Evolutionary conservation across 2,113 vertebrate species (phyloP).

Genomic region (Neofelis nebulosa): DNA sequence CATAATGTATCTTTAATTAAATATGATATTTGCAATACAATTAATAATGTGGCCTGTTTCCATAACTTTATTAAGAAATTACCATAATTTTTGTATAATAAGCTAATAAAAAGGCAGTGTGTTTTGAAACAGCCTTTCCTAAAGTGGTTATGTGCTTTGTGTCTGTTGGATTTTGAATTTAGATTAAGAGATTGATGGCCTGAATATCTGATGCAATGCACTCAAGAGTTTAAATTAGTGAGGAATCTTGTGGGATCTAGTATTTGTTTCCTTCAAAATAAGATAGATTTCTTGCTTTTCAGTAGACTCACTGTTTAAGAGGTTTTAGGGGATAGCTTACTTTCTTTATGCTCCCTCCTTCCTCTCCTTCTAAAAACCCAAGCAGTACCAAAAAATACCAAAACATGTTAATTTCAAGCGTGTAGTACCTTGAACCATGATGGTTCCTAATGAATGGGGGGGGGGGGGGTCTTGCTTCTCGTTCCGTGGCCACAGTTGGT

Average conservation of each 20-base stretch:
- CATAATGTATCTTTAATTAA: slow-evolving; percentile 78
- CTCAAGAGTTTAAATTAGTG: background rate
- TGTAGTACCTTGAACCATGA: background rate
- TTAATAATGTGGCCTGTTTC: slow-evolving; percentile 75
- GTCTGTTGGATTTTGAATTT: slow-evolving; percentile 61
- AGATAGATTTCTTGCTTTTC: background rate
- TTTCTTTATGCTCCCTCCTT: background rate
- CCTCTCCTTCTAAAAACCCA: background rate
- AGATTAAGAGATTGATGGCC: slow-evolving; percentile 37
- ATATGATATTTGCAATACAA: slow-evolving; percentile 72
- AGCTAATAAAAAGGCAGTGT: slow-evolving; percentile 72
- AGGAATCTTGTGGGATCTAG: background rate
- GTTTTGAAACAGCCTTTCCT: slow-evolving; percentile 66
- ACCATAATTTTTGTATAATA: slow-evolving; percentile 75
- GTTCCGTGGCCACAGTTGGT: slow-evolving; percentile 12
- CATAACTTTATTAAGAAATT: slow-evolving; percentile 66
- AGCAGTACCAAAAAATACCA: background rate
- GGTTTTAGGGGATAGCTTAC: background rate
- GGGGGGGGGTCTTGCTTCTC: slow-evolving; percentile 27
- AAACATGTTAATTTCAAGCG: background rate
- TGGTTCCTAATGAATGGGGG: slow-evolving; percentile 8
- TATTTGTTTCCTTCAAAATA: slow-evolving; percentile 5
- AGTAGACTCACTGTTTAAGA: background rate
- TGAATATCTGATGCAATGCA: slow-evolving; percentile 23
- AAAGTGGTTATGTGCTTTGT: slow-evolving; percentile 60